Evolutionary conservation across 2,113 vertebrate genomes (phyloP).

Genomic region (Gobius niger): DNA sequence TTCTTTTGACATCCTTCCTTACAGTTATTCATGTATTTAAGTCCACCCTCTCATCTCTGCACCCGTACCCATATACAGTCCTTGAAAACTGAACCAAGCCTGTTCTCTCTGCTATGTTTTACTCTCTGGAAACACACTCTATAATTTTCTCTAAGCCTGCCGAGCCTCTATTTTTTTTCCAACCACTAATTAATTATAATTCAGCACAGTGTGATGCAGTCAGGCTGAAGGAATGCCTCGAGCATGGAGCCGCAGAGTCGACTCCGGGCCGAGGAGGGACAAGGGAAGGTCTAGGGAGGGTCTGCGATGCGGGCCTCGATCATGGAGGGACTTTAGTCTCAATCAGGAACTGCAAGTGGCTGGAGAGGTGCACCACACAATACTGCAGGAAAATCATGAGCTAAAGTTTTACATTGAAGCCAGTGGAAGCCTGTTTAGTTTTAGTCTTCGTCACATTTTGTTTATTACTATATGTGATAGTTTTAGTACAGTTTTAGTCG

Average conservation of each 20-base stretch:
- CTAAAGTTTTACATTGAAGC: no score
- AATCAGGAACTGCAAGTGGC: slow-evolving; percentile 32
- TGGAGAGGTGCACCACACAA: slow-evolving; percentile 13
- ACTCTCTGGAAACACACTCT: slow-evolving; percentile 74
- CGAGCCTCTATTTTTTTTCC: slow-evolving; percentile 79
- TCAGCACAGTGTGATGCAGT: slow-evolving; percentile 74
- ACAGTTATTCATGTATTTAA: no score
- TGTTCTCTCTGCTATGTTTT: slow-evolving; percentile 62
- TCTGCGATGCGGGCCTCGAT: slow-evolving; percentile 48
- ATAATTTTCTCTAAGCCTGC: slow-evolving; percentile 77
- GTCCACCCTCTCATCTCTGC: not conserved
- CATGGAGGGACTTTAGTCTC: slow-evolving; percentile 38
- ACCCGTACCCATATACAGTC: slow-evolving; percentile 1
- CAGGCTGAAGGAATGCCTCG: slow-evolving; percentile 76
- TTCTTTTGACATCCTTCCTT: no score
- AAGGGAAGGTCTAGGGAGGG: not conserved
- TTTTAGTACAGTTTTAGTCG: no score
- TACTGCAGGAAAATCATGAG: not conserved
- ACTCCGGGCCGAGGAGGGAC: slow-evolving; percentile 47
- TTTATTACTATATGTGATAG: no score
- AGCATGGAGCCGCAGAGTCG: slow-evolving; percentile 63
- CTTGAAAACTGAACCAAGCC: slow-evolving; percentile 22
- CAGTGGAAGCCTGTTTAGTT: no score
- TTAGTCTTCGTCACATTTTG: no score
- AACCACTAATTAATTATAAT: slow-evolving; percentile 80